These are phyloP conservation scores for Drosophila pseudotakahashii DNA, from an alignment of 2,888 invertebrate species.

Conservation along the genomic window DNA sequence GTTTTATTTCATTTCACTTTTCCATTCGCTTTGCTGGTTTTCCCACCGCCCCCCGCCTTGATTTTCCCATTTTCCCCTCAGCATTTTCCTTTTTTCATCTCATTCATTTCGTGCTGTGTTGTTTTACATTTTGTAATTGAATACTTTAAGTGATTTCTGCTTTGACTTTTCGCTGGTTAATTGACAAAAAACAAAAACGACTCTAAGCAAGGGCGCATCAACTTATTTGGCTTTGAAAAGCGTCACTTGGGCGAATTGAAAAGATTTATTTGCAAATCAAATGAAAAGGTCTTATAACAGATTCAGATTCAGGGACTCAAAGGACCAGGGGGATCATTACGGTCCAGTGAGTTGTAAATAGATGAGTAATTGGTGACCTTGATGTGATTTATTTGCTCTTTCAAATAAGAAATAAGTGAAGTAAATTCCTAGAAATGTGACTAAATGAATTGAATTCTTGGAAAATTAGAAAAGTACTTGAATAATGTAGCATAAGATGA, in stretches of 20 bases:
- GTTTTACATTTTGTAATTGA: slow-evolving; percentile 68
- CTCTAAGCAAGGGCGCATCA: slow-evolving; percentile 38
- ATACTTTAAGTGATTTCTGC: slow-evolving; percentile 72
- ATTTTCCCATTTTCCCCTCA: not conserved
- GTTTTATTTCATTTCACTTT: slow-evolving; percentile 60
- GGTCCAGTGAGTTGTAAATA: slow-evolving; percentile 24
- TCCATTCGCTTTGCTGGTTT: slow-evolving; percentile 43
- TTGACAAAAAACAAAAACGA: slow-evolving; percentile 49
- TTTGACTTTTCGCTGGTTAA: slow-evolving; percentile 48
- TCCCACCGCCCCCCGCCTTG: not conserved
- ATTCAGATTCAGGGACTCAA: slow-evolving; percentile 8
- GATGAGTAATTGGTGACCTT: slow-evolving; percentile 34
- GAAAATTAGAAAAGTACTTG: not conserved
- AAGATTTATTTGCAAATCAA: slow-evolving; percentile 28
- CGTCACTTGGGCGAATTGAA: slow-evolving; percentile 27
- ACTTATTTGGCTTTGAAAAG: slow-evolving; percentile 23
- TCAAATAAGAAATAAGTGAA: not conserved
- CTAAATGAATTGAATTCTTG: not conserved
- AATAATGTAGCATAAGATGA: too few relatives aligned
- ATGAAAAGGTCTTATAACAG: slow-evolving; percentile 16
- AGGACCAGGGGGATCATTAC: slow-evolving; percentile 9
- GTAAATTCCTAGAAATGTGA: not conserved
- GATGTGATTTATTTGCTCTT: slow-evolving; percentile 10
- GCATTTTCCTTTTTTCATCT: slow-evolving; percentile 21
- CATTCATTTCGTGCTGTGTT: slow-evolving; percentile 24